These are phyloP conservation scores for Pangasius sanitwongsei DNA, from an alignment of 2,797 vertebrate genomes.

Conservation along the genomic window DNA sequence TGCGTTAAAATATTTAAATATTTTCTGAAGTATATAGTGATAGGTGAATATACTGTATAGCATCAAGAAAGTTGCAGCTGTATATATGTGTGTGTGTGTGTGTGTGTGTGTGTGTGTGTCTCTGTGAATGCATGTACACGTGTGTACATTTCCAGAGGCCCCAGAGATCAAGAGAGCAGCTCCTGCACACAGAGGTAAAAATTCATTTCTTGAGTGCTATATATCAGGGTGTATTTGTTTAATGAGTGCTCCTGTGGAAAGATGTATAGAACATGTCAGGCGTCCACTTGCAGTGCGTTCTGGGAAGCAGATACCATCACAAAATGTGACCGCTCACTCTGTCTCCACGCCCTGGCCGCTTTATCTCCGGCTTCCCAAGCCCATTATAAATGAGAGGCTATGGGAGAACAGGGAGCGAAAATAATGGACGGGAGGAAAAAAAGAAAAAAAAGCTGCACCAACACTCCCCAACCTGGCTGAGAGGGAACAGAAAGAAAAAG, in stretches of 20 bases:
- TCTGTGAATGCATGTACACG: background rate
- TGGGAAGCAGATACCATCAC: conserved; percentile 89
- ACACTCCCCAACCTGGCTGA: conserved; percentile 40
- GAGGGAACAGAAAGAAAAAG: conserved; percentile 45
- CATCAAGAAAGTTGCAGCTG: background rate
- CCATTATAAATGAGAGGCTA: conserved; percentile 93
- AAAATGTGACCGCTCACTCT: conserved; percentile 89
- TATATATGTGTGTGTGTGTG: background rate
- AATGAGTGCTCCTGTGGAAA: conserved; percentile 89
- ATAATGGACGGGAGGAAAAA: conserved; percentile 78
- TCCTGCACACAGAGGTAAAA: conserved; percentile 73
- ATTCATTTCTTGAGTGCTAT: conserved; percentile 87
- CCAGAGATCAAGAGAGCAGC: conserved; percentile 70
- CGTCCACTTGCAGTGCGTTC: conserved; percentile 85
- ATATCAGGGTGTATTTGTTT: conserved; percentile 88
- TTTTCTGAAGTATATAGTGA: background rate
- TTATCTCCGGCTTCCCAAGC: conserved; percentile 84
- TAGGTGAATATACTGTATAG: background rate
- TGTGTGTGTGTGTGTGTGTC: conserved; percentile 1
- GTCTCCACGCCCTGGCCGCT: conserved; percentile 83
- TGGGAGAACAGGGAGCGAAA: conserved; percentile 83
- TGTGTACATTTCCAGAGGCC: conserved; percentile 62
- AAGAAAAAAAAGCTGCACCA: conserved; percentile 62
- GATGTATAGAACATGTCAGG: conserved; percentile 95
- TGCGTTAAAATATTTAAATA: background rate